These are phyloP conservation scores for Otocyon megalotis DNA, from an alignment of 2,113 vertebrate genomes.

Conservation along the genomic window DNA sequence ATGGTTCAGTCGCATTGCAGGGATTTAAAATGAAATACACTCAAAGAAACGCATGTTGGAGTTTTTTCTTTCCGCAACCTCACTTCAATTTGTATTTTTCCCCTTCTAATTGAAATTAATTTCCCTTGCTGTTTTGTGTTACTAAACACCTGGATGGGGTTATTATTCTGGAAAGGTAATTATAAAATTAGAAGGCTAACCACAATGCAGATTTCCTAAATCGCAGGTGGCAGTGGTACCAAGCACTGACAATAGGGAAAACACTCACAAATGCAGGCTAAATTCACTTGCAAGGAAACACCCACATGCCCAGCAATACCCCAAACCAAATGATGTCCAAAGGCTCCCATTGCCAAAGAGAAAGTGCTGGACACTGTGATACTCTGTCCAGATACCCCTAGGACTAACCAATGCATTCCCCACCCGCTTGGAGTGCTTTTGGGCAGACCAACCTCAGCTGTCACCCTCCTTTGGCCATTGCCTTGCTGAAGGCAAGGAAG, in stretches of 20 bases:
- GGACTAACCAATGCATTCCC: neutral
- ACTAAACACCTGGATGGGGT: constrained; percentile 86
- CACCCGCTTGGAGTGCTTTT: too few relatives aligned
- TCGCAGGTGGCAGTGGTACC: constrained; percentile 81
- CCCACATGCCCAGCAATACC: neutral
- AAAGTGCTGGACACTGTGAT: neutral
- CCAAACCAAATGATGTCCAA: neutral
- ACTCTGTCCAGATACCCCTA: neutral
- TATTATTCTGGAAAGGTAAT: constrained; percentile 87
- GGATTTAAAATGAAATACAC: constrained; percentile 83
- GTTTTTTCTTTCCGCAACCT: constrained; percentile 59
- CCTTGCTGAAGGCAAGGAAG: neutral
- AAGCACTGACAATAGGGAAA: constrained; percentile 65
- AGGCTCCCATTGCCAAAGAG: neutral
- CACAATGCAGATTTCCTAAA: constrained; percentile 82
- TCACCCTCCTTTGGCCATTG: neutral
- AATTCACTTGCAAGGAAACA: constrained; percentile 71
- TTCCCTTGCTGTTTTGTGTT: constrained; percentile 87
- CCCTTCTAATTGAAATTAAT: constrained; percentile 88
- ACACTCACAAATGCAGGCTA: constrained; percentile 69
- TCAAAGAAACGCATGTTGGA: constrained; percentile 74
- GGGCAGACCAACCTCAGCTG: neutral
- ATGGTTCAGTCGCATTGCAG: constrained; percentile 66
- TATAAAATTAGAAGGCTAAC: constrained; percentile 88
- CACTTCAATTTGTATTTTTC: constrained; percentile 82